Conservation (phyloP, 2,797 vertebrate species). For the Neoniphon sammara region DNA sequence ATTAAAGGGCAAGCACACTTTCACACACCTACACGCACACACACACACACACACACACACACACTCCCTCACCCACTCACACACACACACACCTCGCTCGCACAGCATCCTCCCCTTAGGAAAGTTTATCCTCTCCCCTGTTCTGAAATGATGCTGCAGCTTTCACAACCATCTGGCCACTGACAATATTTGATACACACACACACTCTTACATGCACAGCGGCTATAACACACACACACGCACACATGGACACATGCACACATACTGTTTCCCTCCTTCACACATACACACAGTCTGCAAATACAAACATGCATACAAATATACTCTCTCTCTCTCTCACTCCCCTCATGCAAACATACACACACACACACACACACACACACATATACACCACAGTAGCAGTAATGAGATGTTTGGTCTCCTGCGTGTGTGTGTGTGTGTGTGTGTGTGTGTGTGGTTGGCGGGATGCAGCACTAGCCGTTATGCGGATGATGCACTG, state of each 20-base stretch:
- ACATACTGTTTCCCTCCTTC: slow-evolving; percentile 27
- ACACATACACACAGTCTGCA: slow-evolving; percentile 22
- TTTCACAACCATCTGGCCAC: slow-evolving; percentile 63
- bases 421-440: slow-evolving; percentile 5
- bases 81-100: not conserved
- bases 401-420: slow-evolving; percentile 48
- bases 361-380: slow-evolving; percentile 21
- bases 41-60: slow-evolving; percentile 9
- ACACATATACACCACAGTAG: slow-evolving; percentile 7
- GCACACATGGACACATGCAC: slow-evolving; percentile 5
- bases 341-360: slow-evolving; percentile 21
- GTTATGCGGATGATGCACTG: slow-evolving; percentile 19
- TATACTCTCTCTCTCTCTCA: slow-evolving; percentile 17
- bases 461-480: slow-evolving; percentile 42
- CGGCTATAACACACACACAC: not conserved
- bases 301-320: slow-evolving; percentile 46
- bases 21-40: not conserved
- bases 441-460: not conserved
- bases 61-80: slow-evolving; percentile 3
- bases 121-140: slow-evolving; percentile 40
- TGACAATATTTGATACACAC: slow-evolving; percentile 45
- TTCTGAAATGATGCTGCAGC: slow-evolving; percentile 50
- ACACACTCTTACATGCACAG: slow-evolving; percentile 8
- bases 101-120: not conserved
- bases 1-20: slow-evolving; percentile 36